Base-by-base conservation (phyloP, 2,113 vertebrate species). In the Tyrannus savana region DNA sequence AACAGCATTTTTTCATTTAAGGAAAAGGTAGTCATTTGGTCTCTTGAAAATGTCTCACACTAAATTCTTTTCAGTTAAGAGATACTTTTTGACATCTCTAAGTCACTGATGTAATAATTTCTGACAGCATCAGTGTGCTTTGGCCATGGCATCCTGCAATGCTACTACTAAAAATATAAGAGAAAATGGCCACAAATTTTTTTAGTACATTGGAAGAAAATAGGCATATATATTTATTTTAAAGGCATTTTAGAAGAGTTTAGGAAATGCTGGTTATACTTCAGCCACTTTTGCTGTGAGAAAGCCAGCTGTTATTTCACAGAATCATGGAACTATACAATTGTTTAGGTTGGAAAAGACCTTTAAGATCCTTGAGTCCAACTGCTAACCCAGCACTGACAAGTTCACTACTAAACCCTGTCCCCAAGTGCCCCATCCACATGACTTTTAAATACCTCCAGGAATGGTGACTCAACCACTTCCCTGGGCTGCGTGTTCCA, bases 61-160 rank as follows among this genome's bases (percentile, higher is more conserved):
- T 87, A 42, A 87, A 81, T 89, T 90, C 56, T 52, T 85, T 87
- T 79, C 82, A 87, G 69, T 66, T 93, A 84, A 87, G 64, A 78
- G 56, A 95, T 79, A 50, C 28, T 82, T 96, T 92, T 91, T 84
- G 86, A 76, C 90, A 82, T 64, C 53, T 93, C 84, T 84, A 84
- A 87, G 49, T 52, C 41, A 35, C 21, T 72, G 88, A 86, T 72
- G 49, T 55, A 92, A 96, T 89, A 60, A 56, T 42, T 94, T 90
- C 44, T 94, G 93, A 92, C 83, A 94, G 76, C 53, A 72, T 82
- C 60, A 90, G 53, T 58, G 73, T 86, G 44, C 42, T 90, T 93
- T 30, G 46, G 44, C 56, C 31, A 50, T n/a, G 28, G 76, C 41
- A 81, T 58, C 23, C 62, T 72, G 47, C 44, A 92, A 88, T 41